A percentile compares a stretch with the other conserved stretches of the same genome.
phyloP scores from a whole-genome alignment of 2,888 invertebrate species.

The Conistra vaccinii region DNA sequence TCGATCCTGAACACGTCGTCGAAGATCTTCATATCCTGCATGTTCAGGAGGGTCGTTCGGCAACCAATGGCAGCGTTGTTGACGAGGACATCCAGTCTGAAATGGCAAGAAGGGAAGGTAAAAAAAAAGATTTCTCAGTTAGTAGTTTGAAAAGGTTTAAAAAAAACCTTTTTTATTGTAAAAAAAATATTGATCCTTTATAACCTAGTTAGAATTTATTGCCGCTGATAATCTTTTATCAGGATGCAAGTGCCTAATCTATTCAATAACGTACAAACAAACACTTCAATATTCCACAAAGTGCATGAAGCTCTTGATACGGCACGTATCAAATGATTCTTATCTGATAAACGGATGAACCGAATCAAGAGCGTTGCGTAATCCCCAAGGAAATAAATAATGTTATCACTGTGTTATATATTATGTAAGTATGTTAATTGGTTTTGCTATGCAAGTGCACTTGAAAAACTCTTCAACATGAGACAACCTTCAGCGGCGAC shows the following conservation, averaged over 20 bases:
- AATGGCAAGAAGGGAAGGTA: background rate
- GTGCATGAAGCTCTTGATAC: background rate
- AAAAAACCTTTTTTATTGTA: no score
- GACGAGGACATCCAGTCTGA: slow-evolving; percentile 69
- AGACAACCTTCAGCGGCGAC: background rate
- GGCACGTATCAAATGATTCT: background rate
- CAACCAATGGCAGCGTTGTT: slow-evolving; percentile 91
- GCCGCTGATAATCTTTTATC: background rate
- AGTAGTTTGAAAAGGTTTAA: background rate
- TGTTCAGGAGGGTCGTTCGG: slow-evolving; percentile 43
- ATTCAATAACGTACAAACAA: background rate
- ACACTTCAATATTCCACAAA: background rate
- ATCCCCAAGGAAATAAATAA: background rate
- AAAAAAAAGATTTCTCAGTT: background rate
- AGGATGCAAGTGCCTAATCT: background rate
- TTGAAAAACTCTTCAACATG: background rate
- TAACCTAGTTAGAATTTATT: no score
- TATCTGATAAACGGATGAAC: background rate
- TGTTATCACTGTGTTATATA: background rate
- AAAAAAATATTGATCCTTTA: no score
- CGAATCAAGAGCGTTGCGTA: background rate
- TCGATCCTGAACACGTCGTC: slow-evolving; percentile 91
- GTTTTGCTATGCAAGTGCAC: background rate
- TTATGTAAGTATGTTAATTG: background rate
- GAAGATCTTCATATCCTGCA: slow-evolving; percentile 69